These are phyloP conservation scores for Lepidothrix coronata DNA, from an alignment of 2,113 vertebrate species.

Conservation along the genomic window DNA sequence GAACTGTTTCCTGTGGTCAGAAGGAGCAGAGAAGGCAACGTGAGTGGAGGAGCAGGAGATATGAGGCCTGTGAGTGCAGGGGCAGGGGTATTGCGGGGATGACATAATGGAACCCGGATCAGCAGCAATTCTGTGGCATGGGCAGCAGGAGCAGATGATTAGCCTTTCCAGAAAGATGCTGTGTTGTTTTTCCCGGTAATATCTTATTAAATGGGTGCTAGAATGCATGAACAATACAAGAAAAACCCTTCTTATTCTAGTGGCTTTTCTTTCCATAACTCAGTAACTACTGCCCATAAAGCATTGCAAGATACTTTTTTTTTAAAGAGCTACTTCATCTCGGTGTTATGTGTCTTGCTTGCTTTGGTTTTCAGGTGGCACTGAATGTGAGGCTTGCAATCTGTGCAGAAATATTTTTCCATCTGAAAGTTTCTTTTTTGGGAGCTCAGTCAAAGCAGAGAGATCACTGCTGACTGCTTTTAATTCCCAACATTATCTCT, in stretches of 20 bases:
- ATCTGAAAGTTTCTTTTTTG: not conserved
- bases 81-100: not conserved
- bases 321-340: not conserved
- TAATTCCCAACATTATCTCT: not conserved
- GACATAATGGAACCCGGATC: not conserved
- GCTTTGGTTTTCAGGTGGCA: not conserved
- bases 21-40: not conserved
- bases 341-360: not conserved
- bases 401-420: not conserved
- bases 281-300: not conserved
- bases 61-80: not conserved
- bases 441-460: not conserved
- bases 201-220: slow-evolving; percentile 23
- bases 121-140: slow-evolving; percentile 20
- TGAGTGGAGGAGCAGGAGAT: not conserved
- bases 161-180: slow-evolving; percentile 22
- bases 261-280: slow-evolving; percentile 2
- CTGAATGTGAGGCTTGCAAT: not conserved
- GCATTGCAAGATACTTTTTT: not conserved
- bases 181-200: not conserved
- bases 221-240: slow-evolving; percentile 28
- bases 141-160: not conserved
- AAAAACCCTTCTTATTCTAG: slow-evolving; percentile 4
- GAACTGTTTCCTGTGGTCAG: not conserved
- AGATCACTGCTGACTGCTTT: not conserved